Percentiles rank a stretch among this genome's conserved stretches.
Evolutionary conservation across 2,888 invertebrate species (phyloP).

Genomic region (Tiphia femorata): DNA sequence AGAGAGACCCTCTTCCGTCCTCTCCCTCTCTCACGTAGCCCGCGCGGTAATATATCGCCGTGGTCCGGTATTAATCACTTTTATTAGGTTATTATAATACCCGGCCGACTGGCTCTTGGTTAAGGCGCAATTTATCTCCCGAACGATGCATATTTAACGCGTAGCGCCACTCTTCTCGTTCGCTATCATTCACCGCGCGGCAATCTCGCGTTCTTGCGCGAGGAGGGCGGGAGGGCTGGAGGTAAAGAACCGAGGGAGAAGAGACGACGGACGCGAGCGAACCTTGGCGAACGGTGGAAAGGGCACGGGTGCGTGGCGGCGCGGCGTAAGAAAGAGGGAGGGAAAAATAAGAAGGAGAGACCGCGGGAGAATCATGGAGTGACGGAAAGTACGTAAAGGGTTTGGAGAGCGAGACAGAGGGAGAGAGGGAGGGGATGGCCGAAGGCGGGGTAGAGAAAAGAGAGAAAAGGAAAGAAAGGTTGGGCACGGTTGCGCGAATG

Average conservation of each 20-base stretch:
- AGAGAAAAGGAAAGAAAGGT: slow-evolving; percentile 8
- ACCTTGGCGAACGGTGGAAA: too few species aligned
- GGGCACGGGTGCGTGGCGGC: too few species aligned
- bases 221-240: neutral
- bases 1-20: slow-evolving; percentile 11
- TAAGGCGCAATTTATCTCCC: slow-evolving; percentile 59
- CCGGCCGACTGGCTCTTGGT: slow-evolving; percentile 55
- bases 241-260: neutral
- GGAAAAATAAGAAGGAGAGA: neutral
- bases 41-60: slow-evolving; percentile 52
- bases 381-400: too few species aligned
- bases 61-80: slow-evolving; percentile 59
- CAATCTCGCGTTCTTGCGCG: slow-evolving; percentile 40
- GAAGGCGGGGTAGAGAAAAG: too few species aligned
- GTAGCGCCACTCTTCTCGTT: slow-evolving; percentile 53
- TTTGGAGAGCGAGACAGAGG: too few species aligned
- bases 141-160: slow-evolving; percentile 56
- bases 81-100: slow-evolving; percentile 64
- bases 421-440: too few species aligned
- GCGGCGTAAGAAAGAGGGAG: neutral
- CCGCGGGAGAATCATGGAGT: too few species aligned
- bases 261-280: neutral
- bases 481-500: too few species aligned
- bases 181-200: slow-evolving; percentile 49
- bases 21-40: slow-evolving; percentile 17